These are phyloP conservation scores for Hemibagrus wyckioides DNA, from an alignment of 2,113 vertebrate genomes.

Conservation along the genomic window DNA sequence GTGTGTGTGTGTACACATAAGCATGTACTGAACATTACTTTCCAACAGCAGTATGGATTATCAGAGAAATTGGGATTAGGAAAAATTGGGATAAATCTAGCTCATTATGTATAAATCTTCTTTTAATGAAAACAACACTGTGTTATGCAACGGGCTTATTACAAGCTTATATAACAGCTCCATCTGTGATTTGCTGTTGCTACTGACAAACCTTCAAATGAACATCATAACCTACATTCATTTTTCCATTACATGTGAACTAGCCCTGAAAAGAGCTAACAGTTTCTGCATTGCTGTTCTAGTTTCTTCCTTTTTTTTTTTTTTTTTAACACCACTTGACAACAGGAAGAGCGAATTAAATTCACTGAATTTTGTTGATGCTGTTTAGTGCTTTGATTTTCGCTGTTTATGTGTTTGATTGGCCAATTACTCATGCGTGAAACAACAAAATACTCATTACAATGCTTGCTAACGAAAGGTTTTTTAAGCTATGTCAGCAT, in stretches of 20 bases:
- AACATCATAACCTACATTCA: not conserved
- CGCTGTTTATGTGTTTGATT: not conserved
- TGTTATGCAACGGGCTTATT: not conserved
- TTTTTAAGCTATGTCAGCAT: not conserved
- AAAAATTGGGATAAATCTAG: conserved; percentile 18
- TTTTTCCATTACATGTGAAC: not conserved
- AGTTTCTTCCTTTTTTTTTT: no score
- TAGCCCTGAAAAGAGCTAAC: not conserved
- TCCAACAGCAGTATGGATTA: conserved; percentile 26
- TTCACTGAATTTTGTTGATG: not conserved
- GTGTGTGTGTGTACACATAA: not conserved
- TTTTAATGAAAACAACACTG: conserved; percentile 1
- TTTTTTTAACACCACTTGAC: not conserved
- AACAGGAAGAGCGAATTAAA: not conserved
- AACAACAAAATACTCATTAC: not conserved
- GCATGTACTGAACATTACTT: not conserved
- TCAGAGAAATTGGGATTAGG: not conserved
- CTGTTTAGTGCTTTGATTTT: not conserved
- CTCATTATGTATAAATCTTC: conserved; percentile 6
- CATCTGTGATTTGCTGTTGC: not conserved
- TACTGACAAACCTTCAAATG: not conserved
- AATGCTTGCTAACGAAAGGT: not conserved
- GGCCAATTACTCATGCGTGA: not conserved
- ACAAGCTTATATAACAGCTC: not conserved
- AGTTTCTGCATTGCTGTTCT: not conserved